A percentile compares a stretch with the other conserved stretches of the same genome.
Evolutionary conservation across 2,113 vertebrate genomes (phyloP).

Genomic region (Hystrix cristata): DNA sequence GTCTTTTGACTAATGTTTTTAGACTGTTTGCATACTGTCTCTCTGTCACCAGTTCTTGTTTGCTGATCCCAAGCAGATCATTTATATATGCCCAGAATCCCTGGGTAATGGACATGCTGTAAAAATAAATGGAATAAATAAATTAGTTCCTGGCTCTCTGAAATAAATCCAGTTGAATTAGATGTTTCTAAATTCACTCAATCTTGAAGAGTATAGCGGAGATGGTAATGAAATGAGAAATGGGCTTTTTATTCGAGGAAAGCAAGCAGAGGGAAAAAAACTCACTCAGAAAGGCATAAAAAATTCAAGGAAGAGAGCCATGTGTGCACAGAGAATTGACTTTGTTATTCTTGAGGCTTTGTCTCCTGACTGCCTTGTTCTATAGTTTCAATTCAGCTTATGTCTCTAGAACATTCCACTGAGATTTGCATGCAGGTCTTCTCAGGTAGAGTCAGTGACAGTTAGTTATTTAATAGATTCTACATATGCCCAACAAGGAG

Average conservation of each 20-base stretch:
- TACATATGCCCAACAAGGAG: not conserved
- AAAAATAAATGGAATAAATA: conserved; percentile 79
- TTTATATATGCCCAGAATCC: conserved; percentile 71
- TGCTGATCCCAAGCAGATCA: conserved; percentile 27
- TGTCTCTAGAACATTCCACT: not conserved
- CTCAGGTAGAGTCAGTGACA: not conserved
- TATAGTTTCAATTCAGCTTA: not conserved
- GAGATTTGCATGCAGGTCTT: not conserved
- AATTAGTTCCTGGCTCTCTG: conserved; percentile 65
- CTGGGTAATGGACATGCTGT: conserved; percentile 59
- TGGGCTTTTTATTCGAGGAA: not conserved
- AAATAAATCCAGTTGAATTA: conserved; percentile 77
- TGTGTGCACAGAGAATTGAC: not conserved
- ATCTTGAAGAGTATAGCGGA: conserved; percentile 41
- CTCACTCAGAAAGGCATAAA: not conserved
- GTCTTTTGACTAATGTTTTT: conserved; percentile 54
- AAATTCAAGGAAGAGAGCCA: not conserved
- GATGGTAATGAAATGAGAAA: conserved; percentile 59
- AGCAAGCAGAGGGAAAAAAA: not conserved
- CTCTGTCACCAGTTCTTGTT: conserved; percentile 48
- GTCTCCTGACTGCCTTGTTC: not conserved
- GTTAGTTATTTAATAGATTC: not conserved
- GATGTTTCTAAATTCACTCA: conserved; percentile 48
- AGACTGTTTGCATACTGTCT: conserved; percentile 6
- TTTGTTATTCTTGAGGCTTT: not conserved